Base-by-base conservation (phyloP, 2,113 vertebrate genomes). In the Dermatemys mawii region DNA sequence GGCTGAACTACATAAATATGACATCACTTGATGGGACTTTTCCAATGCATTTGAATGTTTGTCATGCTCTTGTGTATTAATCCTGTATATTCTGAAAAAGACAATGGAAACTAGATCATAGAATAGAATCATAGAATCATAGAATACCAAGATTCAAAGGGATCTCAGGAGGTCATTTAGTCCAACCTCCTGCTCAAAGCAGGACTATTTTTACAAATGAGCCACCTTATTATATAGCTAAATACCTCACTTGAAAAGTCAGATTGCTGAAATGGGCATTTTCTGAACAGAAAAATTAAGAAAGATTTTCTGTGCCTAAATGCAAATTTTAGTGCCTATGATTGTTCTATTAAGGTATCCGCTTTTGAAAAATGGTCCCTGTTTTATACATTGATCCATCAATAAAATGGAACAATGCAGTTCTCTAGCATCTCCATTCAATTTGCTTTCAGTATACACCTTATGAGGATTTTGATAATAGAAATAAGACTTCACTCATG, bases 21-120 rank as follows among this genome's bases (percentile, higher is more conserved):
- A 93, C 53, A 90, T 54, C 27, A 81, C 78, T 78, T 87, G 80
- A 87, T 87, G 53, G 75, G 26, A n/a, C 54, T 86, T 93, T 90
- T 86, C 51, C 85, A 93, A 93, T 90, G 76, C 49, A 83, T 80
- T 48, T 93, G 48, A 90, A 21, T 83, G 10, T 92, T 94, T 95
- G 19, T 46, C 70, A 91, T 17, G n/a, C 55, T 63, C 35, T 83
- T 13, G 86, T 29, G 90, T 49, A 83, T 70, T 84, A 26, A 75
- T 88, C 51, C 76, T 3, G 84, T 12, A 27, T 24, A 78, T 80
- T 78, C 70, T 90, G 83, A 78, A 88, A 84, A 90, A 10, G 0
- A 5, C 60, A 78, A 44, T 19, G 29, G 79, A 76, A 44, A 48
- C 19, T 75, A 91, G 90, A 87, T n/a, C n/a, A n/a, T n/a, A n/a